Evolutionary conservation across 2,797 vertebrate species (phyloP), one percentile per base, ranked within the genome.

Genomic region (Microcaecilia unicolor): DNA sequence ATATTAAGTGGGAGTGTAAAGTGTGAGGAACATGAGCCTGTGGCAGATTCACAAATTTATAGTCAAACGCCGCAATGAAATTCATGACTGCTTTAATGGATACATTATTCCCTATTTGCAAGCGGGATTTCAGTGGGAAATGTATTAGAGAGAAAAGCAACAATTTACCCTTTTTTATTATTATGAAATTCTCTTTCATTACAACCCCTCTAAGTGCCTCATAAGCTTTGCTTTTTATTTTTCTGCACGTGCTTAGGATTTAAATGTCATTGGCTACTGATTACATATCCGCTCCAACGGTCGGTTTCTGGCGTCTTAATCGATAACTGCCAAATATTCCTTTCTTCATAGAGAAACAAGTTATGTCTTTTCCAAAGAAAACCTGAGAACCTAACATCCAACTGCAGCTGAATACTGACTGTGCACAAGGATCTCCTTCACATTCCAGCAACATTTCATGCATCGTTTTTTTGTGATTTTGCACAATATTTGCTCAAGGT

Each of bases 41-140:
- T 48, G 18, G 18, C 44, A 48, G 37, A 51, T 11, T 54, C 45
- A 46, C 46, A 31, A 24, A 32, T 61, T 49, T 50, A 59, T 52
- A 48, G 22, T 44, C 45, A 57, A 61, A 14, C 23, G 16, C 10
- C 44, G 64, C 55, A 59, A 41, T 22, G 37, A 52, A 71, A 56
- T 51, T 18, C 35, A 24, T 37, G 21, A 41, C 13, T 54, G 24
- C 45, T 51, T 51, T 41, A 62, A 18, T 48, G 41, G 11, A 21
- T 39, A 22, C 17, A 31, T 20, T 58, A 10, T 20, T 25, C 31
- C 58, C 37, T 48, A 25, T 8, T 20, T 44, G 17, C 23, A 37
- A 46, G 19, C 59, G 51, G 37, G 55, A 40, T 63, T 51, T 34
- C 37, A 58, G 33, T 13, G 51, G 29, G 16, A 39, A 47, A 13